Conservation (phyloP, 1,140 invertebrate genomes). For the Papilio helenus region DNA sequence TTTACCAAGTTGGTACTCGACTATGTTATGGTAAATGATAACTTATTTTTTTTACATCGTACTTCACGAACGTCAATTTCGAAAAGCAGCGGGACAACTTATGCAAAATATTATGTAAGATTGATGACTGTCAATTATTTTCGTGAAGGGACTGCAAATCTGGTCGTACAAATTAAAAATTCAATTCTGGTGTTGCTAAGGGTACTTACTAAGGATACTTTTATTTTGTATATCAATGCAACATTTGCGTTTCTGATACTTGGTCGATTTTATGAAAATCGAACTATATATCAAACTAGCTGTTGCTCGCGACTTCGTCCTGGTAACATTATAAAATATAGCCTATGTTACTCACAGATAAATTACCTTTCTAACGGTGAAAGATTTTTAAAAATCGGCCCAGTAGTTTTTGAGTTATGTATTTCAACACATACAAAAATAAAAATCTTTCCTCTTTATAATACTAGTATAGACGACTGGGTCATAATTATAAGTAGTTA, state of each 20-base stretch:
- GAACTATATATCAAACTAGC: no score
- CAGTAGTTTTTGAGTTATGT: no score
- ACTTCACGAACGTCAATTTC: not conserved
- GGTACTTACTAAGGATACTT: not conserved
- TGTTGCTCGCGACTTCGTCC: no score
- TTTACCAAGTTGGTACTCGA: not conserved
- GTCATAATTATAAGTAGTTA: not conserved
- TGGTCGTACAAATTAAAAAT: not conserved
- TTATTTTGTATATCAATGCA: not conserved
- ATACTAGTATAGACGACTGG: no score
- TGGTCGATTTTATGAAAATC: no score
- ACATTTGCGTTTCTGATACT: not conserved
- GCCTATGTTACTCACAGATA: no score
- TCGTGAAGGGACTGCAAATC: not conserved
- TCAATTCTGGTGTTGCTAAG: slow-evolving; percentile 19
- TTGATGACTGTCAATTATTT: slow-evolving; percentile 25
- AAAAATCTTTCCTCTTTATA: no score
- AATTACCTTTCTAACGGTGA: no score
- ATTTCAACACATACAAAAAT: no score
- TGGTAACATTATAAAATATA: no score
- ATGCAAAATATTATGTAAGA: slow-evolving; percentile 31
- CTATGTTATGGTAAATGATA: not conserved
- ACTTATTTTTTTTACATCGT: not conserved
- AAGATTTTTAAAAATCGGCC: no score
- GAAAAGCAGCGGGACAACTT: not conserved